phyloP scores from a whole-genome alignment of 2,797 vertebrate genomes.

The Myotis myotis region DNA sequence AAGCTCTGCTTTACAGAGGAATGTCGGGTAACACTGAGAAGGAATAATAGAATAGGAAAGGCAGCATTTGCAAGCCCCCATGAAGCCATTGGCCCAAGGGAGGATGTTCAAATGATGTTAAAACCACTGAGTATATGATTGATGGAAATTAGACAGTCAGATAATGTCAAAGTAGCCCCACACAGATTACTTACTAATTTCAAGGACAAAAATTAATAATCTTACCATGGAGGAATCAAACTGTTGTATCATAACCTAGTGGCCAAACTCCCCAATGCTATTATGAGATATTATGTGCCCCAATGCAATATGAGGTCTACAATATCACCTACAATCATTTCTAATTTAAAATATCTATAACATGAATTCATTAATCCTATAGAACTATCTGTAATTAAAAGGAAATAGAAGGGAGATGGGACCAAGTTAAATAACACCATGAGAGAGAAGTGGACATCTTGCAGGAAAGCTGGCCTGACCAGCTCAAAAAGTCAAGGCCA shows the following conservation, averaged over 20 bases:
- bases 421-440: not conserved
- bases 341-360: not conserved
- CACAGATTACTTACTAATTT: not conserved
- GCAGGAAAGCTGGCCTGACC: not conserved
- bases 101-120: not conserved
- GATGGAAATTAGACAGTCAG: not conserved
- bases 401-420: not conserved
- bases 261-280: not conserved
- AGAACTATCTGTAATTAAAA: not conserved
- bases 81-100: not conserved
- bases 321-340: not conserved
- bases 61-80: not conserved
- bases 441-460: not conserved
- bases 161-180: not conserved
- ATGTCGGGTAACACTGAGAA: not conserved
- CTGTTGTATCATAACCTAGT: not conserved
- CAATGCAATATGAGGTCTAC: not conserved
- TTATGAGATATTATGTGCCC: not conserved
- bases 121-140: not conserved
- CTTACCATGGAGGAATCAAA: not conserved
- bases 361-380: not conserved
- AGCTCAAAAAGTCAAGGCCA: not conserved
- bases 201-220: not conserved
- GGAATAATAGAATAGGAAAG: not conserved
- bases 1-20: not conserved